Conservation (phyloP, 2,113 vertebrate genomes). For the Mesocricetus auratus region DNA sequence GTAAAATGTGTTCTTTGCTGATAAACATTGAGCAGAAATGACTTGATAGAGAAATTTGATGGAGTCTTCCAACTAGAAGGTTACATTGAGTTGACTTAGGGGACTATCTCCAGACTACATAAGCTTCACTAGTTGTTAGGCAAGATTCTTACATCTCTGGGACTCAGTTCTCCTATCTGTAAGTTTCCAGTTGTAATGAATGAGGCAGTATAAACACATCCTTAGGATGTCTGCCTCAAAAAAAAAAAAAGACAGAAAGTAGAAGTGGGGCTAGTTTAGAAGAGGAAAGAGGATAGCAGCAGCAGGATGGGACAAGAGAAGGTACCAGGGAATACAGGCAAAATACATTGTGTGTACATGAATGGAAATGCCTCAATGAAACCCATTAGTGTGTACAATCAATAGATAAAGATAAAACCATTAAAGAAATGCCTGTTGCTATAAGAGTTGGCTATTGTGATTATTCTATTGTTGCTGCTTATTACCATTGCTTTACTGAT, state of each 20-base stretch:
- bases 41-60: conserved; percentile 11
- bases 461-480: not conserved
- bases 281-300: not conserved
- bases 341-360: not conserved
- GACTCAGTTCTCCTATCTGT: not conserved
- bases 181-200: not conserved
- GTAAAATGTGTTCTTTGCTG: not conserved
- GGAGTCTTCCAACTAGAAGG: not conserved
- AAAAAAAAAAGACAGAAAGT: not conserved
- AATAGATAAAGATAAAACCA: not conserved
- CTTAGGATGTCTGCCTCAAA: not conserved
- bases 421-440: not conserved
- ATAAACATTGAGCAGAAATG: conserved; percentile 10
- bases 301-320: not conserved
- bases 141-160: not conserved
- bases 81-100: not conserved
- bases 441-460: not conserved
- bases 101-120: not conserved
- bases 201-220: not conserved
- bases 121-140: not conserved
- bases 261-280: not conserved
- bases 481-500: not conserved
- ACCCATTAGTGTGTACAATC: not conserved
- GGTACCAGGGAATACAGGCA: not conserved
- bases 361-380: not conserved